Percentiles rank a stretch among this genome's conserved stretches.
Conservation (phyloP, 1,140 invertebrate species). For the Charaxes varanes region DNA sequence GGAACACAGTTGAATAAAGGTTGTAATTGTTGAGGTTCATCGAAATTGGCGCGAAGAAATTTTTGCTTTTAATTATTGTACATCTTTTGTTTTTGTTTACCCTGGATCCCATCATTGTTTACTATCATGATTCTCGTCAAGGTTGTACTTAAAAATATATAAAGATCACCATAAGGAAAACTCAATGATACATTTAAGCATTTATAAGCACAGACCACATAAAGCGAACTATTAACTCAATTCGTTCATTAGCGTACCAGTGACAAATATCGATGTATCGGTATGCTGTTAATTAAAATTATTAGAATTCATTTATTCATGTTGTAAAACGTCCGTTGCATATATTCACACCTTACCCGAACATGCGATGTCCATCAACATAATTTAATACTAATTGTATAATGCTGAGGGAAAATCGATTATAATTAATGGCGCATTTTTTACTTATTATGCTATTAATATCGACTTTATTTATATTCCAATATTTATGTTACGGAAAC, state of each 20-base stretch:
- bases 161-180: too few species aligned
- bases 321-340: slow-evolving; percentile 26
- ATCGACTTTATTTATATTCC: too few species aligned
- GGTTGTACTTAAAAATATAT: too few species aligned
- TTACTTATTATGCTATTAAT: neutral
- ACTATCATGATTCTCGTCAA: too few species aligned
- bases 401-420: slow-evolving; percentile 3
- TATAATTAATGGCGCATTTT: neutral
- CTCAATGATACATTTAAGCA: slow-evolving; percentile 2
- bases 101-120: too few species aligned
- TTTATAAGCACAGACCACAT: neutral
- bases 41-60: too few species aligned
- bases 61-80: too few species aligned
- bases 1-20: too few species aligned
- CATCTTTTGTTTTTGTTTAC: too few species aligned
- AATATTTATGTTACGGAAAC: too few species aligned
- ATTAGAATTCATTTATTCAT: slow-evolving; percentile 29
- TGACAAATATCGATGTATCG: slow-evolving; percentile 29
- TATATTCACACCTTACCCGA: slow-evolving; percentile 30
- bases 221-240: slow-evolving; percentile 5
- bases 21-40: too few species aligned
- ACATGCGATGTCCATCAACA: slow-evolving; percentile 5
- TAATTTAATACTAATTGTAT: neutral
- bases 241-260: slow-evolving; percentile 23
- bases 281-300: slow-evolving; percentile 26